A percentile compares a stretch with the other conserved stretches of the same genome.
Conservation (phyloP, 2,797 vertebrate genomes). For the Leuciscus waleckii region DNA sequence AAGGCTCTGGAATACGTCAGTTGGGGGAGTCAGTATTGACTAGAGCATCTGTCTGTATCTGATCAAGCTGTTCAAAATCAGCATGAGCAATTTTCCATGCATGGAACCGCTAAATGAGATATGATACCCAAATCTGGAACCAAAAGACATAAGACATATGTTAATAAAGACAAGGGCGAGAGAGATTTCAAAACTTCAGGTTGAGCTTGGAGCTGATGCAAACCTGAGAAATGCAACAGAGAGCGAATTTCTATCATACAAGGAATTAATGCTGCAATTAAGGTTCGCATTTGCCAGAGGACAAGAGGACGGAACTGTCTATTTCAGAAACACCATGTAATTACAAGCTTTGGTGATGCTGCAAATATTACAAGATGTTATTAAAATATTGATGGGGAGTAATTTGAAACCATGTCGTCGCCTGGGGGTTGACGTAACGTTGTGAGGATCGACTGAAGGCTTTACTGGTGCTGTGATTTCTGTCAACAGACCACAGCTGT, state of each 20-base stretch:
- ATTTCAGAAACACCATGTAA: slow-evolving; percentile 11
- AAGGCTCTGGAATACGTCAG: neutral
- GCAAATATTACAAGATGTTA: slow-evolving; percentile 22
- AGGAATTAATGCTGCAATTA: neutral
- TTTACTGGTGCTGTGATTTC: slow-evolving; percentile 31
- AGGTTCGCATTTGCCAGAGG: slow-evolving; percentile 26
- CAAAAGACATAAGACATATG: slow-evolving; percentile 40
- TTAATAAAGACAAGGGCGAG: slow-evolving; percentile 61
- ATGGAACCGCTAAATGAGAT: slow-evolving; percentile 7
- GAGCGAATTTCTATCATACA: slow-evolving; percentile 18
- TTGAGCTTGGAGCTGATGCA: slow-evolving; percentile 70
- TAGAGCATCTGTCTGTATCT: slow-evolving; percentile 17
- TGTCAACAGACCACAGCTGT: slow-evolving; percentile 41
- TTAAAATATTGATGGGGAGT: slow-evolving; percentile 29
- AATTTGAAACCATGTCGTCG: slow-evolving; percentile 15
- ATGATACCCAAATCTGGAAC: slow-evolving; percentile 5
- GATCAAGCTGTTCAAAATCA: slow-evolving; percentile 24
- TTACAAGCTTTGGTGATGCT: slow-evolving; percentile 41
- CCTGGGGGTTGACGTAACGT: neutral
- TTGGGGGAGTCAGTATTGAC: slow-evolving; percentile 19
- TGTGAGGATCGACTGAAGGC: neutral
- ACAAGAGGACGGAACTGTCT: slow-evolving; percentile 8
- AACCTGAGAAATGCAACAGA: slow-evolving; percentile 57
- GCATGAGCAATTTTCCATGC: neutral
- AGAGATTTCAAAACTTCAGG: slow-evolving; percentile 60